phyloP scores from a whole-genome alignment of 2,888 invertebrate species.

The Pachydiplax longipennis region DNA sequence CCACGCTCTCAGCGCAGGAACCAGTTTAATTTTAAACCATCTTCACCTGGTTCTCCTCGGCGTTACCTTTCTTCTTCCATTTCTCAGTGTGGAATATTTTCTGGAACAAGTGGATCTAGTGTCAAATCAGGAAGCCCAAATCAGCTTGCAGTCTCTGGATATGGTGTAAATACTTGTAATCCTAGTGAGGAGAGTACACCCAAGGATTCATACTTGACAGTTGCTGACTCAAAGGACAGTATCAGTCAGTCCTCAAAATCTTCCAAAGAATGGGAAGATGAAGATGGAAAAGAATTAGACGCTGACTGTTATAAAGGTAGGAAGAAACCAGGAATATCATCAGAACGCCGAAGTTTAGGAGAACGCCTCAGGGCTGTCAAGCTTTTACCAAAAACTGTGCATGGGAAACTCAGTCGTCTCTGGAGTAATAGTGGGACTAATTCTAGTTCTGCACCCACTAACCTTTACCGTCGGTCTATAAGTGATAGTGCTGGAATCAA shows the following conservation, averaged over 20 bases:
- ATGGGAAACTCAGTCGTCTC: neutral
- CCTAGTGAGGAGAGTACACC: neutral
- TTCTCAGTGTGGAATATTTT: slow-evolving; percentile 7
- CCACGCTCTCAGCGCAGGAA: slow-evolving; percentile 13
- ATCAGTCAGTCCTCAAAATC: neutral
- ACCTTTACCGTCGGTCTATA: neutral
- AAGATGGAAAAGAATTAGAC: neutral
- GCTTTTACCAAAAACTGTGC: slow-evolving; percentile 16
- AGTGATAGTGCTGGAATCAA: slow-evolving; percentile 22
- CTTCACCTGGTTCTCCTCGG: neutral
- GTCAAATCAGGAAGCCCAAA: slow-evolving; percentile 1
- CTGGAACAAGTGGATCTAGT: neutral
- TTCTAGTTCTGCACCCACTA: neutral
- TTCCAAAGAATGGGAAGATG: neutral
- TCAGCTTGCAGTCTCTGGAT: neutral
- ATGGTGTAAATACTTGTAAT: neutral
- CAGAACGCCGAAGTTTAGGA: neutral
- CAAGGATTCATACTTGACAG: neutral
- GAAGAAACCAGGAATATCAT: neutral
- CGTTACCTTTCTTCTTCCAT: neutral
- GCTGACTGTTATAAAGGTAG: neutral
- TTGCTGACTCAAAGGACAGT: neutral
- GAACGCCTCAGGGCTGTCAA: slow-evolving; percentile 23
- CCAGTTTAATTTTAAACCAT: neutral
- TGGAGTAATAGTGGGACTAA: neutral